Evolutionary conservation across 2,888 invertebrate genomes (phyloP).

Genomic region (Dione vanillae): DNA sequence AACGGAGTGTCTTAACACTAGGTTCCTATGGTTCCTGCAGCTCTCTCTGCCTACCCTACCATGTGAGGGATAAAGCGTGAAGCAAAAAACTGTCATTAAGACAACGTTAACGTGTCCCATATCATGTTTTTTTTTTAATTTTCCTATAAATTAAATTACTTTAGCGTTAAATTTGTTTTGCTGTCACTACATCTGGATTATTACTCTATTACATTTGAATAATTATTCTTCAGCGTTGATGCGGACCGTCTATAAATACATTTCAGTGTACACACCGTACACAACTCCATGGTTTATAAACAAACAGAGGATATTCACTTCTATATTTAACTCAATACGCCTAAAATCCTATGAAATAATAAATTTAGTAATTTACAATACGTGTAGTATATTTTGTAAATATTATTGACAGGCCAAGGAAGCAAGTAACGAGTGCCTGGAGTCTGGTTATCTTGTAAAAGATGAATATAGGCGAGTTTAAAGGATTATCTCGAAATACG

Average conservation of each 20-base stretch:
- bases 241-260: constrained; percentile 64
- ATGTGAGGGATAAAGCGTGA: too few relatives aligned
- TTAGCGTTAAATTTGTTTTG: constrained; percentile 11
- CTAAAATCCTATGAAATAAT: constrained; percentile 29
- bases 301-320: constrained; percentile 26
- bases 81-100: too few relatives aligned
- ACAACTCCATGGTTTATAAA: constrained; percentile 23
- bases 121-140: too few relatives aligned
- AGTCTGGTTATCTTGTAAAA: constrained; percentile 37
- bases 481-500: constrained; percentile 20
- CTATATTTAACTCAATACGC: constrained; percentile 26
- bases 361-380: constrained; percentile 4
- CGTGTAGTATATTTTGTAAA: constrained; percentile 41
- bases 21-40: too few relatives aligned
- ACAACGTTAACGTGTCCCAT: too few relatives aligned
- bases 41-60: too few relatives aligned
- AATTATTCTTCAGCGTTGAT: constrained; percentile 73
- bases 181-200: constrained; percentile 53
- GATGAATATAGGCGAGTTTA: constrained; percentile 11
- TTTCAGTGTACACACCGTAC: constrained; percentile 46
- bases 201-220: constrained; percentile 77
- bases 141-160: not conserved
- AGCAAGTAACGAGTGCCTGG: constrained; percentile 40
- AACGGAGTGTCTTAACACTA: too few relatives aligned
- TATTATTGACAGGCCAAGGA: constrained; percentile 45